phyloP scores from a whole-genome alignment of 1,140 invertebrate genomes.

The Andrena cerasifolii region DNA sequence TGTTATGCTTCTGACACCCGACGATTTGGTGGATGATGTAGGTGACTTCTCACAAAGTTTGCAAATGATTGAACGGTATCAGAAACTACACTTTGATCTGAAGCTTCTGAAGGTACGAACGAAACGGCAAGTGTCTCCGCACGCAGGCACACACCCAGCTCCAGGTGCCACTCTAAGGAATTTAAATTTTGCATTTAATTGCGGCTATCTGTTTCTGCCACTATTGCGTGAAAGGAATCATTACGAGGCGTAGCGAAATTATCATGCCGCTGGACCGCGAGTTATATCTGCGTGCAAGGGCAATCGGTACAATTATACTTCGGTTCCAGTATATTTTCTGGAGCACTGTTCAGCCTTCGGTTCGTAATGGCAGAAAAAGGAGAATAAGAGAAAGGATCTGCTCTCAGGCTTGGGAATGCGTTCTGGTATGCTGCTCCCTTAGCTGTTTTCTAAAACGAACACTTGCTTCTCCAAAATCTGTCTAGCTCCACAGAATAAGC shows the following conservation, averaged over 20 bases:
- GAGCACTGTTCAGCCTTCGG: conserved; percentile 17
- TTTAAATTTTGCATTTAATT: conserved; percentile 28
- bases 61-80: no score
- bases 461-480: no score
- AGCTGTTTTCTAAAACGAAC: not conserved
- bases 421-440: not conserved
- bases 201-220: not conserved
- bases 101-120: no score
- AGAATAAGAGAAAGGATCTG: conserved; percentile 21
- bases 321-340: conserved; percentile 28
- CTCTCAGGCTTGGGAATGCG: conserved; percentile 3
- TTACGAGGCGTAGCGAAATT: conserved; percentile 22
- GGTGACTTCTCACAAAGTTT: no score
- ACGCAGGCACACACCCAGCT: not conserved
- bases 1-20: no score
- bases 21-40: no score
- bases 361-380: not conserved
- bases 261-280: conserved; percentile 11
- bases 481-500: no score
- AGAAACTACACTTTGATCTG: no score
- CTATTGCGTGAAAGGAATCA: conserved; percentile 33
- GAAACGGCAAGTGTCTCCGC: not conserved
- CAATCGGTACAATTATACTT: conserved; percentile 30
- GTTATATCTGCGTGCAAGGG: conserved; percentile 9
- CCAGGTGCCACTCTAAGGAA: not conserved